phyloP scores from a whole-genome alignment of 2,888 invertebrate species.

The Erynnis tages region DNA sequence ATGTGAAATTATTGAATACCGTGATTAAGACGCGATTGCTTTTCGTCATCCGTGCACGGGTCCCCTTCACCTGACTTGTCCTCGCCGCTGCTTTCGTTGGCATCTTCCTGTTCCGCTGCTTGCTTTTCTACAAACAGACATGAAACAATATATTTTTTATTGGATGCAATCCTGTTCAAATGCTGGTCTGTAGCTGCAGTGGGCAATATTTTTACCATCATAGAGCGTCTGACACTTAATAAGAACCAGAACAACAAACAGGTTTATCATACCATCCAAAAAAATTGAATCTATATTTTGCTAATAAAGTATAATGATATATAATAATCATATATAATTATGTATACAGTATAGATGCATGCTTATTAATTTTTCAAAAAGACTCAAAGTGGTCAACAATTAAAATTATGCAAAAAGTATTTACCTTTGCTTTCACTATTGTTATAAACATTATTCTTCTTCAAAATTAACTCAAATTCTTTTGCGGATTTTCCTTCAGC shows the following conservation, averaged over 20 bases:
- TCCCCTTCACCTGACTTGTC: conserved; percentile 58
- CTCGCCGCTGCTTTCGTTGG: conserved; percentile 58
- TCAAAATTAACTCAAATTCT: conserved; percentile 72
- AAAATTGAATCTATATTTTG: no score
- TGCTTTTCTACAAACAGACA: conserved; percentile 57
- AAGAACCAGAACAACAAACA: no score
- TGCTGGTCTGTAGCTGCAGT: no score
- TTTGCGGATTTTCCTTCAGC: conserved; percentile 72
- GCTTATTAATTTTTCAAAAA: not conserved
- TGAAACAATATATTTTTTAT: not conserved
- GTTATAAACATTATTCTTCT: conserved; percentile 69
- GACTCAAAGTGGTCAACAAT: no score
- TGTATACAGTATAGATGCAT: not conserved
- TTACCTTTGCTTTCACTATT: conserved; percentile 66
- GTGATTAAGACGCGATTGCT: conserved; percentile 69
- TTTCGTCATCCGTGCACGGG: conserved; percentile 69
- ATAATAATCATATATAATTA: no score
- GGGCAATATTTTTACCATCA: no score
- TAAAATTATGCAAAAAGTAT: no score
- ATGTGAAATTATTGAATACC: conserved; percentile 40
- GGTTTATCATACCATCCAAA: no score
- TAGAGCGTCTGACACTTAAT: no score
- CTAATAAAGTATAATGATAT: no score
- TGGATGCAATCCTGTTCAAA: no score
- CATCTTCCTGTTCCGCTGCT: conserved; percentile 51